Evolutionary conservation across 2,888 invertebrate genomes (phyloP), one percentile per base, ranked within the genome.

Genomic region (Rhamphomyia laevipes): DNA sequence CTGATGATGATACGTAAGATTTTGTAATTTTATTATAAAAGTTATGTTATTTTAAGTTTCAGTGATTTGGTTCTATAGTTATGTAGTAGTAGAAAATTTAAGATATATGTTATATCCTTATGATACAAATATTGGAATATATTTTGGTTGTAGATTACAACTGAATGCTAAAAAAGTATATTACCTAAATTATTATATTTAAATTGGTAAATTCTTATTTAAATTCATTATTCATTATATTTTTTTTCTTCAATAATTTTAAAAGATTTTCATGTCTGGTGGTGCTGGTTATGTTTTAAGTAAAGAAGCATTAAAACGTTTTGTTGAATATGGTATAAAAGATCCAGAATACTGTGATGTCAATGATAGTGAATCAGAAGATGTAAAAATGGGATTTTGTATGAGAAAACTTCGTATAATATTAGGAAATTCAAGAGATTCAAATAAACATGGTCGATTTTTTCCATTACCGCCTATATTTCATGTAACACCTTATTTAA

Each of bases 1-100:
- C 97, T 15, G 97, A 97, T 63, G 97, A 97, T 69, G 96, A 97
- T 64, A 96, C 96, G 94, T 96, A 65, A 91, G 2, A 37, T 10
- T 37, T 9, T 16, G 15, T 13, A n/a, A n/a, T 3, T 33, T 2
- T 13, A 35, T 7, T 27, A 35, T 31, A 31, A 31, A 13, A 15
- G 7, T 13, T 33, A 9, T 33, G n/a, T 13, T n/a, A 33, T 4
- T 33, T 33, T 30, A 9, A 9, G 6, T 30, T 30, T 10, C 30
- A 30, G 6, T 30, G 13, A 43, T 23, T 52, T 49, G 41, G 49
- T 45, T 48, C 73, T 74, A 33, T 69, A 86, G 86, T 30, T 96
- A 92, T 68, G 90, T 95, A 21, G 77, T 99, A 35, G 80, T 99
- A 38, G 97, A 99, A 71, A 99, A 99, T 70, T 74, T 99, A 38